Evolutionary conservation across 2,888 invertebrate species (phyloP), one percentile per base, ranked within the genome.

Genomic region (Cerceris rybyensis): DNA sequence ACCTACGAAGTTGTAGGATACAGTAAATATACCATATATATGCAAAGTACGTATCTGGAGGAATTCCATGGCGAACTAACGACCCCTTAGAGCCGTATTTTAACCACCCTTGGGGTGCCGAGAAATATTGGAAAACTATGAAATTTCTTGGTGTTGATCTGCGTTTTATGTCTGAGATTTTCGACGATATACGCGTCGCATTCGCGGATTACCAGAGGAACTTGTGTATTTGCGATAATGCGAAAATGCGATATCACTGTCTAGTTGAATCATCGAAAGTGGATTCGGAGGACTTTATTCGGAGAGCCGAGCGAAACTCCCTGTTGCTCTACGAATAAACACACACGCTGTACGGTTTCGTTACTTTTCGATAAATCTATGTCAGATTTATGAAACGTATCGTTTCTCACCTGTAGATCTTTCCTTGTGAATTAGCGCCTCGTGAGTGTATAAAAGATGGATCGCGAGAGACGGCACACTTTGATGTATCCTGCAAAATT

Each of bases 21-120:
- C 71, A 55, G 71, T 63, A 80, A 81, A 84, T 84, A 73, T 55
- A 70, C 75, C 74, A 71, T 73, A 72, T 73, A 64, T 61, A 78
- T 84, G 73, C 81, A 81, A 79, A 82, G 78, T 63, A 67, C 59
- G 72, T 58, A 70, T 68, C 75, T 72, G 70, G 67, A 54, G 66
- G 75, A 85, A 85, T 85, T 79, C 67, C 58, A 54, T 59, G 72
- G 49, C 55, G 73, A 65, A 61, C 83, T 83, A 85, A 85, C 85
- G 82, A 84, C 70, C 78, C 58, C 58, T 57, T 55, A 61, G 73
- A 42, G 69, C 9, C 79, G 80, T 81, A 85, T 74, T 73, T 80
- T 75, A 71, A 49, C 55, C 46, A 7, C 46, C 16, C 58, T 4
- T 4, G 28, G 60, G 58, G 6, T 46, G 28, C 63, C 55, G 54